These are phyloP conservation scores for Arrhopalites spinosus DNA, from an alignment of 2,888 invertebrate species.

Conservation along the genomic window DNA sequence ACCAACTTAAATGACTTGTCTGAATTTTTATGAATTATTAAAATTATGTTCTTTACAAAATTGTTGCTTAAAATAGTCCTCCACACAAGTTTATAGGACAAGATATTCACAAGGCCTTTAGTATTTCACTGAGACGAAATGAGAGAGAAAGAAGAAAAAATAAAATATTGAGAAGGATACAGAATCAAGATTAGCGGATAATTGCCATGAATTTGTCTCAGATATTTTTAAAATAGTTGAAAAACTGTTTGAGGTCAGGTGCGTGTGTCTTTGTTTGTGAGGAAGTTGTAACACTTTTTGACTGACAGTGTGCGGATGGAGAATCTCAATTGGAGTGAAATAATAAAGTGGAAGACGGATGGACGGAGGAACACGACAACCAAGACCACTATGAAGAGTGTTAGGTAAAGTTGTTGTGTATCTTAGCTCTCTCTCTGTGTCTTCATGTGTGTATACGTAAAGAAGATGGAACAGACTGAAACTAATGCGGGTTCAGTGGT, in stretches of 20 bases:
- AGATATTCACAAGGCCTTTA: not conserved
- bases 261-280: too few species aligned
- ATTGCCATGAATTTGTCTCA: too few species aligned
- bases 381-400: conserved; percentile 30
- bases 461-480: not conserved
- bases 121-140: not conserved
- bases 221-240: too few species aligned
- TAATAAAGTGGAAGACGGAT: not conserved
- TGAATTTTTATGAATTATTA: not conserved
- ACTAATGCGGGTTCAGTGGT: conserved; percentile 33
- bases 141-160: too few species aligned
- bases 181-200: too few species aligned
- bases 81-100: not conserved
- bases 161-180: too few species aligned
- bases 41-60: not conserved
- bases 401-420: conserved; percentile 26
- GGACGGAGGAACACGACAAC: conserved; percentile 14
- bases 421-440: not conserved
- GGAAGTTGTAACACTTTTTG: not conserved
- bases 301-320: not conserved
- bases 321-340: not conserved
- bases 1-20: not conserved
- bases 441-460: too few species aligned
- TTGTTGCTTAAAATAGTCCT: not conserved
- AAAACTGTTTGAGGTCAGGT: too few species aligned